Conservation (phyloP, 2,113 vertebrate genomes). For the Ciconia maguari region DNA sequence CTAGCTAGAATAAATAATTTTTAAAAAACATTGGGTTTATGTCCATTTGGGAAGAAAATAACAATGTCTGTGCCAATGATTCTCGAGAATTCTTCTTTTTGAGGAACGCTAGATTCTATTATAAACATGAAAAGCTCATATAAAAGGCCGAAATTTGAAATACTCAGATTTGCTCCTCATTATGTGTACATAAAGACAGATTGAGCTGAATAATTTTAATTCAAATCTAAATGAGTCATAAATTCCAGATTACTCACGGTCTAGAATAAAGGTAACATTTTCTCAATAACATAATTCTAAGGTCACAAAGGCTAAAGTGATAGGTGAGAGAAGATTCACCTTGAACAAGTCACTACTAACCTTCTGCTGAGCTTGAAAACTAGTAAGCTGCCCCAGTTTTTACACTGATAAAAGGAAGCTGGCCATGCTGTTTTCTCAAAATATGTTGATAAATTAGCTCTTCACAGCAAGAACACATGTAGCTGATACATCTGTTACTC, state of each 20-base stretch:
- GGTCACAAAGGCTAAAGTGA: neutral
- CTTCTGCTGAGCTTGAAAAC: neutral
- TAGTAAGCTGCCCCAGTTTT: neutral
- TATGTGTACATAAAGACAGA: neutral
- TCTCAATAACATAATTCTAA: neutral
- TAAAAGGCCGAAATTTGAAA: neutral
- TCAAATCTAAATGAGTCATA: neutral
- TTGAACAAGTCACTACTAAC: conserved; percentile 21
- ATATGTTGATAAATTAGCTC: conserved; percentile 17
- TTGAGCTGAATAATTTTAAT: neutral
- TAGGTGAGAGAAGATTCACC: neutral
- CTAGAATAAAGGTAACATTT: neutral
- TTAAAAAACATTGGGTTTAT: neutral
- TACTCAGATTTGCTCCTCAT: neutral
- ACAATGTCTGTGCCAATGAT: neutral
- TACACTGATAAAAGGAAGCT: neutral
- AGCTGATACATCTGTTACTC: conserved; percentile 22
- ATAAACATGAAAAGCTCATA: neutral
- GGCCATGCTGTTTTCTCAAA: conserved; percentile 19
- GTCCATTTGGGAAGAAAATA: neutral
- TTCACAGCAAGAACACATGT: conserved; percentile 27
- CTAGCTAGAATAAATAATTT: neutral
- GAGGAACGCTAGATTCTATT: neutral
- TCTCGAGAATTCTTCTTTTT: neutral
- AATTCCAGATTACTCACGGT: neutral